Conservation (phyloP, 2,797 vertebrate genomes). For the Danio jaintianensis region DNA sequence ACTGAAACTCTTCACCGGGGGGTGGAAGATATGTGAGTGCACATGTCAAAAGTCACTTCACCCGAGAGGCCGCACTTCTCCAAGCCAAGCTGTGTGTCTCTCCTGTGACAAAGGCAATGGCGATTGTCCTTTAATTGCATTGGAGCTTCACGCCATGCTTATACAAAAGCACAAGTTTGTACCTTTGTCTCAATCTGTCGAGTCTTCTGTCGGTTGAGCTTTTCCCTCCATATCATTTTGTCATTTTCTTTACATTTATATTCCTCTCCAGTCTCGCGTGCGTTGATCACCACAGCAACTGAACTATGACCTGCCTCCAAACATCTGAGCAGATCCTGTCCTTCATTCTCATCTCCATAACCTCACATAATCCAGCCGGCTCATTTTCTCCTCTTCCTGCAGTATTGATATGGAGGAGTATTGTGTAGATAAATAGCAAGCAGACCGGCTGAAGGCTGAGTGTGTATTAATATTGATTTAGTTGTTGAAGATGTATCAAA, state of each 20-base stretch:
- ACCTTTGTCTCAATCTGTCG: constrained; percentile 45
- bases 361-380: constrained; percentile 5
- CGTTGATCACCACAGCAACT: constrained; percentile 44
- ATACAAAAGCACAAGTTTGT: constrained; percentile 48
- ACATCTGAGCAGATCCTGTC: constrained; percentile 45
- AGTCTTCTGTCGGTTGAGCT: constrained; percentile 19
- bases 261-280: constrained; percentile 20
- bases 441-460: constrained; percentile 57
- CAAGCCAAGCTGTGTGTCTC: constrained; percentile 62
- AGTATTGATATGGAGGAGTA: constrained; percentile 15
- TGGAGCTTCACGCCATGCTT: constrained; percentile 65
- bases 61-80: constrained; percentile 62
- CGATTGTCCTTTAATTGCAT: constrained; percentile 62
- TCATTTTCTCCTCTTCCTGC: constrained; percentile 44
- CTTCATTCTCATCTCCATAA: constrained; percentile 37
- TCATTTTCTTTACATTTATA: constrained; percentile 40
- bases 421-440: constrained; percentile 56
- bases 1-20: constrained; percentile 51
- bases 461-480: constrained; percentile 71
- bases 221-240: constrained; percentile 25
- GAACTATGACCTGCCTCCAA: constrained; percentile 45
- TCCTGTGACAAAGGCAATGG: constrained; percentile 52
- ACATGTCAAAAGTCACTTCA: constrained; percentile 74
- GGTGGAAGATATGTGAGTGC: constrained; percentile 68
- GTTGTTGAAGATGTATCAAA: constrained; percentile 64